phyloP scores from a whole-genome alignment of 23 tunicate species.

The Styela plicata region DNA sequence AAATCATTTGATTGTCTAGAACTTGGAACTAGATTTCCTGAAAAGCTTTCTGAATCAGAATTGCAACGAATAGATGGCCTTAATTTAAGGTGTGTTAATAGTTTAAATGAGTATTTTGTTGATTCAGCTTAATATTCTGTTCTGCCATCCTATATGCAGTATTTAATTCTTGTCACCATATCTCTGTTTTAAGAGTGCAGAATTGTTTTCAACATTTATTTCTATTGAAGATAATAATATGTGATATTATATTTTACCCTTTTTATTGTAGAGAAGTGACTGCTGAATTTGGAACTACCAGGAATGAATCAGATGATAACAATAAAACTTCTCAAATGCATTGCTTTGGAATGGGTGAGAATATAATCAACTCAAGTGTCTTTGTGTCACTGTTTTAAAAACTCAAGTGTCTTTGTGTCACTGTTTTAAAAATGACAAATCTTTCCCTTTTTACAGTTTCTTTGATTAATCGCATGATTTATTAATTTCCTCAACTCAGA shows the following conservation, averaged over 20 bases:
- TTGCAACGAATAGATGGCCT: neutral
- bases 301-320: neutral
- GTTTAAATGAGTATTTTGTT: too few species aligned
- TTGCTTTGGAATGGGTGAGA: slow-evolving; percentile 29
- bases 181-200: too few species aligned
- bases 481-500: neutral
- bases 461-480: too few species aligned
- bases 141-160: too few species aligned
- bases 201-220: too few species aligned
- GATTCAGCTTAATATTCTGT: too few species aligned
- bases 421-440: neutral
- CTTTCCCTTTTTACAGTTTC: neutral
- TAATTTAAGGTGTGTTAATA: neutral
- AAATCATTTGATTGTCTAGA: neutral
- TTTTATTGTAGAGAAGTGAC: neutral
- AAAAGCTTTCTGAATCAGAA: slow-evolving; percentile 3
- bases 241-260: too few species aligned
- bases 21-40: slow-evolving; percentile 16
- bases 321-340: neutral
- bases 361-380: neutral
- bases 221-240: too few species aligned
- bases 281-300: neutral
- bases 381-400: neutral
- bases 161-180: too few species aligned
- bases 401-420: neutral